Conservation (phyloP, 2,888 invertebrate genomes). For the Aspidiotus destructor region DNA sequence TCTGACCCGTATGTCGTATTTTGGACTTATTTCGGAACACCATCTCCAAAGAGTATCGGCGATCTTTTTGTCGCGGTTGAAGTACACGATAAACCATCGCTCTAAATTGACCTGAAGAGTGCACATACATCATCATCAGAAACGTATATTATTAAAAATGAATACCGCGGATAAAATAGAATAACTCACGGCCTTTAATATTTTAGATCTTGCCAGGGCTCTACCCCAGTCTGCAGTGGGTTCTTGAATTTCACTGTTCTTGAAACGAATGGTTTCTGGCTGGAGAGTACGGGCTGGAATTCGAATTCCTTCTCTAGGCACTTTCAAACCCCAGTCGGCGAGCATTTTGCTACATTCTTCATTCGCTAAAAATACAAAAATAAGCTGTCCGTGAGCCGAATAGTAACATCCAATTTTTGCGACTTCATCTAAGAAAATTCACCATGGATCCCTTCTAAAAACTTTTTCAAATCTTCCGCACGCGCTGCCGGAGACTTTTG, state of each 20-base stretch:
- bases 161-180: too few relatives aligned
- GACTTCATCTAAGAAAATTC: background rate
- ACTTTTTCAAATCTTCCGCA: slow-evolving; percentile 51
- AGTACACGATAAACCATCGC: slow-evolving; percentile 64
- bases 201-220: slow-evolving; percentile 50
- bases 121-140: too few relatives aligned
- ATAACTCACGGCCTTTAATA: slow-evolving; percentile 53
- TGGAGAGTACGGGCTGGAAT: slow-evolving; percentile 56
- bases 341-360: slow-evolving; percentile 59
- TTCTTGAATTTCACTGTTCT: slow-evolving; percentile 43
- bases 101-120: slow-evolving; percentile 47
- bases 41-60: slow-evolving; percentile 47
- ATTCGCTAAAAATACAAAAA: slow-evolving; percentile 7
- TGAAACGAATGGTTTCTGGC: slow-evolving; percentile 57
- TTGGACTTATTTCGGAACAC: slow-evolving; percentile 45
- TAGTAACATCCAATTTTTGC: too few relatives aligned
- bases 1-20: slow-evolving; percentile 60
- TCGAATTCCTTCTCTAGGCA: slow-evolving; percentile 49
- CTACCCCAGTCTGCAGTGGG: slow-evolving; percentile 62
- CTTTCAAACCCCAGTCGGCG: slow-evolving; percentile 67
- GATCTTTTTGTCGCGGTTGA: slow-evolving; percentile 51
- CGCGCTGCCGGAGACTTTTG: slow-evolving; percentile 71
- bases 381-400: too few relatives aligned
- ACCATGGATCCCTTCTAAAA: slow-evolving; percentile 18
- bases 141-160: too few relatives aligned